phyloP scores from a whole-genome alignment of 2,797 vertebrate species.

The Channallabes apus region DNA sequence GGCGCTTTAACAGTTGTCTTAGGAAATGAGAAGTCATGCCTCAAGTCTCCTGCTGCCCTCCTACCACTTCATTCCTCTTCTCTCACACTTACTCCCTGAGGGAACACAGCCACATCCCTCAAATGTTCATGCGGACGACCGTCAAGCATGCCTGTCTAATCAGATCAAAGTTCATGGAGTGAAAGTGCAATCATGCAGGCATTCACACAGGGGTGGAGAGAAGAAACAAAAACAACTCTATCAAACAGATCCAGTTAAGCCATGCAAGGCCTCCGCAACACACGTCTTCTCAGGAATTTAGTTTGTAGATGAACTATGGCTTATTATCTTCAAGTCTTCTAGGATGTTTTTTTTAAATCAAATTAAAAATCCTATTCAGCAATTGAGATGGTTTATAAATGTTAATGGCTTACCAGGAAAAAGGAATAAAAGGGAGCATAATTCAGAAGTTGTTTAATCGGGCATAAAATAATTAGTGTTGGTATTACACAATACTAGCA shows the following conservation, averaged over 20 bases:
- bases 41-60: background rate
- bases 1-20: constrained; percentile 25
- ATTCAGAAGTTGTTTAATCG: background rate
- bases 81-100: background rate
- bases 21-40: background rate
- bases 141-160: constrained; percentile 45
- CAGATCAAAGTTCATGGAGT: constrained; percentile 44
- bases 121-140: constrained; percentile 18
- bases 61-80: constrained; percentile 10
- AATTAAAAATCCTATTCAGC: background rate
- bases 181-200: constrained; percentile 39
- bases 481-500: background rate
- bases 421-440: background rate
- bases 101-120: constrained; percentile 27
- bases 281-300: background rate
- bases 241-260: background rate
- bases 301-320: background rate
- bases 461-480: too few species aligned
- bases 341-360: background rate
- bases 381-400: background rate
- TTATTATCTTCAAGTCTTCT: background rate
- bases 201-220: constrained; percentile 5
- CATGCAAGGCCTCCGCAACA: background rate
- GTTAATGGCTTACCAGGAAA: background rate
- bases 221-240: constrained; percentile 24